phyloP scores from a whole-genome alignment of 1,140 invertebrate species.

The Neelides sp. region DNA sequence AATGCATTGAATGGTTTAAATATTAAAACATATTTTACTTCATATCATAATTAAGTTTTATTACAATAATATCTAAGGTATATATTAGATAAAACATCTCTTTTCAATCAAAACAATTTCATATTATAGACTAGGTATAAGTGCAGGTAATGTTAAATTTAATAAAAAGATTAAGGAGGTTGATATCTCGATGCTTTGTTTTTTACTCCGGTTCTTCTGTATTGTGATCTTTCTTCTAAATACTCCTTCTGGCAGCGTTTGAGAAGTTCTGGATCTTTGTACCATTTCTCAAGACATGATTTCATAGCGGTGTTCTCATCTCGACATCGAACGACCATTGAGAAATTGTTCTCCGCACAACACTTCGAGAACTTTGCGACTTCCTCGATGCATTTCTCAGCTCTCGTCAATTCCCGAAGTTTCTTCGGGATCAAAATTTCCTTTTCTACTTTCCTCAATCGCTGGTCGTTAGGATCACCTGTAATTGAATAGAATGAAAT shows the following conservation, averaged over 20 bases:
- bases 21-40: too few species aligned
- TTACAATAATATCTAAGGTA: too few species aligned
- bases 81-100: too few species aligned
- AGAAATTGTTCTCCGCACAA: conserved; percentile 51
- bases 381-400: conserved; percentile 59
- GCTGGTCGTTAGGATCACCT: conserved; percentile 73
- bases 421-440: conserved; percentile 74
- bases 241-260: conserved; percentile 62
- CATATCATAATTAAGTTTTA: too few species aligned
- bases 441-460: conserved; percentile 66
- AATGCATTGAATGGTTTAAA: too few species aligned
- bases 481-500: conserved; percentile 32
- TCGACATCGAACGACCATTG: conserved; percentile 60
- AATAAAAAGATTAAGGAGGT: too few species aligned
- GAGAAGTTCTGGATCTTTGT: conserved; percentile 57
- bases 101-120: too few species aligned
- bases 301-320: conserved; percentile 53
- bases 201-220: conserved; percentile 57
- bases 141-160: too few species aligned
- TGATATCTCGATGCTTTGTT: conserved; percentile 15
- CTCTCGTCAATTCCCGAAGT: conserved; percentile 62
- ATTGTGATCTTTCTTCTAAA: conserved; percentile 64
- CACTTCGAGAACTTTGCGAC: conserved; percentile 61
- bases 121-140: too few species aligned
- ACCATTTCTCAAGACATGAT: conserved; percentile 61